phyloP scores from a whole-genome alignment of 2,113 vertebrate species.

The Promerops cafer region DNA sequence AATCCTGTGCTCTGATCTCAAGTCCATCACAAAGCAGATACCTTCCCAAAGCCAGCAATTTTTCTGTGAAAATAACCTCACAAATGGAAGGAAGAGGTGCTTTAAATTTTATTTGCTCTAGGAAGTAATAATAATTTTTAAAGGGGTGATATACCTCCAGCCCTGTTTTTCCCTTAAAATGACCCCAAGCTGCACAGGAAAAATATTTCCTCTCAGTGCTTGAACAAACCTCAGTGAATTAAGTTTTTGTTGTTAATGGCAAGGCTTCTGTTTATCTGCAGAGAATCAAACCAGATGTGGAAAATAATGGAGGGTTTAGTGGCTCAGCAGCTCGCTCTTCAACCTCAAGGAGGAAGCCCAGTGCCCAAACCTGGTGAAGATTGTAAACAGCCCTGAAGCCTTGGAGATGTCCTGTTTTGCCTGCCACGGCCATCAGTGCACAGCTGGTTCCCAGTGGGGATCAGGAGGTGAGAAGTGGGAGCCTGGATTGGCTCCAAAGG shows the following conservation, averaged over 20 bases:
- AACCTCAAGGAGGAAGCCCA: not conserved
- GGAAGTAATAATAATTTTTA: slow-evolving; percentile 73
- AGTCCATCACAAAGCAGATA: slow-evolving; percentile 25
- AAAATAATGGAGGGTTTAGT: slow-evolving; percentile 36
- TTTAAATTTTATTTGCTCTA: slow-evolving; percentile 72
- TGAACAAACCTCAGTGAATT: slow-evolving; percentile 75
- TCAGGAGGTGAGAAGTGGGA: not conserved
- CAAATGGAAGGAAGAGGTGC: slow-evolving; percentile 61
- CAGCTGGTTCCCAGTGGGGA: not conserved
- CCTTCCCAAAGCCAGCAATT: not conserved
- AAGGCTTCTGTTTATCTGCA: slow-evolving; percentile 71
- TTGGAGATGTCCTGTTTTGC: not conserved
- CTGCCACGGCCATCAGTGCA: fast-evolving
- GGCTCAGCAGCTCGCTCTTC: slow-evolving; percentile 44
- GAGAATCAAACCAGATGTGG: slow-evolving; percentile 76
- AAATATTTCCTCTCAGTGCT: slow-evolving; percentile 75
- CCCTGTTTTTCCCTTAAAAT: slow-evolving; percentile 70
- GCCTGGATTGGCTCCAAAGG: not conserved
- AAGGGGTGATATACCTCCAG: slow-evolving; percentile 62
- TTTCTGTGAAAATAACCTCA: slow-evolving; percentile 22
- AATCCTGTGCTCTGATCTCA: not conserved
- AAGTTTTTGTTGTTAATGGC: slow-evolving; percentile 77
- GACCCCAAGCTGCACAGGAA: slow-evolving; percentile 70
- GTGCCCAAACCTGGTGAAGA: not conserved
- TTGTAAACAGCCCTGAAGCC: not conserved